These are phyloP conservation scores for Eupithecia tripunctaria DNA, from an alignment of 2,888 invertebrate species.

Conservation along the genomic window DNA sequence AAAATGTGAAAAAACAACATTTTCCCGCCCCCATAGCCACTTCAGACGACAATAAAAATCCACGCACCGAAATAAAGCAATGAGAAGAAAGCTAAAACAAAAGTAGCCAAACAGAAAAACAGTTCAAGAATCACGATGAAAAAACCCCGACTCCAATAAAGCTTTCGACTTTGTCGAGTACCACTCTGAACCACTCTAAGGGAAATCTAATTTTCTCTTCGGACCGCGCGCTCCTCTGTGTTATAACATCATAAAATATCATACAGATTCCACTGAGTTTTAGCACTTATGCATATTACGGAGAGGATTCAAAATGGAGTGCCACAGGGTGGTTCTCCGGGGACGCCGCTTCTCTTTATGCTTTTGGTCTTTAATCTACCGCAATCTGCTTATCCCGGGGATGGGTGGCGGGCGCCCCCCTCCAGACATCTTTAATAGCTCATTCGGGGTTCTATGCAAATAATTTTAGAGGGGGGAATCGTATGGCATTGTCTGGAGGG, in stretches of 20 bases:
- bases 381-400: constrained; percentile 82
- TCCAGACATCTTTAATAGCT: constrained; percentile 83
- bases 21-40: constrained; percentile 54
- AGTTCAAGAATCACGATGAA: constrained; percentile 72
- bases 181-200: constrained; percentile 72
- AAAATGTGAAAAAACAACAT: constrained; percentile 54
- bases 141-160: constrained; percentile 66
- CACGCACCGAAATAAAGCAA: constrained; percentile 72
- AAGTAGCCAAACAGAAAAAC: constrained; percentile 75
- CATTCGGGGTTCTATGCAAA: constrained; percentile 84
- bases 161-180: constrained; percentile 79
- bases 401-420: constrained; percentile 63
- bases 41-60: constrained; percentile 63
- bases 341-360: constrained; percentile 70
- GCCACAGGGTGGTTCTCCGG: constrained; percentile 59
- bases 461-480: constrained; percentile 79
- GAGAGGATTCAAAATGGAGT: constrained; percentile 70
- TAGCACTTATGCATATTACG: constrained; percentile 74
- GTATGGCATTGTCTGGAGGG: constrained; percentile 82
- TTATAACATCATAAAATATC: constrained; percentile 76
- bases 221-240: constrained; percentile 65
- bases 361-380: constrained; percentile 84
- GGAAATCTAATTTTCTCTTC: constrained; percentile 82
- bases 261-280: constrained; percentile 65
- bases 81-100: constrained; percentile 65